Evolutionary conservation across 2,113 vertebrate species (phyloP), one percentile per base, ranked within the genome.

Genomic region (Pelecanoides urinatrix): DNA sequence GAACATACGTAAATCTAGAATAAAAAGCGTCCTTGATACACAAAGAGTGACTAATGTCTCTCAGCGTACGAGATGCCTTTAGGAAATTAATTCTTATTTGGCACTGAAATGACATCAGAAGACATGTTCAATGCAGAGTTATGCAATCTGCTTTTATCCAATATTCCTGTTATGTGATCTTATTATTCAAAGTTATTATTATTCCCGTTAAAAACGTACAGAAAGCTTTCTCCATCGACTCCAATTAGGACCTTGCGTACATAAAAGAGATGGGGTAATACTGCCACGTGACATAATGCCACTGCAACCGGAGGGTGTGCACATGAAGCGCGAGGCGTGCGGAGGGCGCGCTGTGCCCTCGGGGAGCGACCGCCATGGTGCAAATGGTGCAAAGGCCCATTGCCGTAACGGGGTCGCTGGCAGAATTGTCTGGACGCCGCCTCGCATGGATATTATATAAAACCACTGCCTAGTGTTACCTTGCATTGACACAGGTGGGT

Each of bases 11-110:
- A 93, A 77, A 90, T 65, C 58, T 32, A 49, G 49, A 94, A 89
- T 63, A 90, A 85, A 94, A 91, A 66, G 80, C 4, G 1, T 61
- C 80, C 89, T 92, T 55, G 83, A 75, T 91, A 67, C 50, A 85
- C 49, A 53, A 81, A 59, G 72, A 87, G 36, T 94, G 94, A 92
- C 66, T 93, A 94, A 84, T 52, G 34, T 56, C 61, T 95, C 88
- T 75, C 65, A 25, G 61, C 22, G n/a, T 84, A 93, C 91, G 76
- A 61, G 72, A 74, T 53, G 91, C 88, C 76, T 91, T 75, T 56
- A 87, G 94, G 83, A 94, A 86, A 94, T 88, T 44, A 96, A 94
- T 94, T 94, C 96, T 92, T 86, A 67, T 26, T 93, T 92, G 95
- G 79, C 86, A 94, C 58, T 62, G 45, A 88, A 81, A 75, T 36